Evolutionary conservation across 2,797 vertebrate genomes (phyloP).

Genomic region (Falco naumanni): DNA sequence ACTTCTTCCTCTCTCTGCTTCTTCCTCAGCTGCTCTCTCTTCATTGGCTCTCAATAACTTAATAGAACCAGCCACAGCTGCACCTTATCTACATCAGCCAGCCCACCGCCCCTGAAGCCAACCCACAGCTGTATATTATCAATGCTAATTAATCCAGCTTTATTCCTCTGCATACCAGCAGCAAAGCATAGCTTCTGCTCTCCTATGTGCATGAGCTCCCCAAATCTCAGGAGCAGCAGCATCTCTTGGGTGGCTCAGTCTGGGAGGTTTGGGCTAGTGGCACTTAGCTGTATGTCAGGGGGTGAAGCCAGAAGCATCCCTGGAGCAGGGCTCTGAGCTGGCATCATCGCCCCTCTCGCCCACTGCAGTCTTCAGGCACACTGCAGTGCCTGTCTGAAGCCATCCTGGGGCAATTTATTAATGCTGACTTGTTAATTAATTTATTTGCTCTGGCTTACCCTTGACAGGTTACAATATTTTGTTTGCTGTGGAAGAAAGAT

Average conservation of each 20-base stretch:
- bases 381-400: background rate
- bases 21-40: no score
- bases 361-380: rapidly evolving
- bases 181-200: background rate
- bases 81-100: no score
- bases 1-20: no score
- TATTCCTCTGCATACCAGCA: background rate
- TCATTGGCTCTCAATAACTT: no score
- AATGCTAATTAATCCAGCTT: no score
- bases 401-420: background rate
- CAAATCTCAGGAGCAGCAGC: background rate
- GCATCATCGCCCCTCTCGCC: background rate
- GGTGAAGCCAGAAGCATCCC: background rate
- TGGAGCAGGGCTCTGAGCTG: background rate
- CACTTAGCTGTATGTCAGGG: rapidly evolving
- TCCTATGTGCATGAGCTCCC: rapidly evolving
- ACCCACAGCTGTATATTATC: no score
- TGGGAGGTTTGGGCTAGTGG: rapidly evolving
- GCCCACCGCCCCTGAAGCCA: no score
- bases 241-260: background rate
- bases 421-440: background rate
- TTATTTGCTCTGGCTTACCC: background rate
- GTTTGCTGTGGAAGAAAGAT: background rate
- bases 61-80: no score
- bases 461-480: background rate